Percentiles rank a stretch among this genome's conserved stretches.
These are phyloP conservation scores for Chiloscyllium punctatum DNA, from an alignment of 2,797 vertebrate genomes.

Conservation along the genomic window DNA sequence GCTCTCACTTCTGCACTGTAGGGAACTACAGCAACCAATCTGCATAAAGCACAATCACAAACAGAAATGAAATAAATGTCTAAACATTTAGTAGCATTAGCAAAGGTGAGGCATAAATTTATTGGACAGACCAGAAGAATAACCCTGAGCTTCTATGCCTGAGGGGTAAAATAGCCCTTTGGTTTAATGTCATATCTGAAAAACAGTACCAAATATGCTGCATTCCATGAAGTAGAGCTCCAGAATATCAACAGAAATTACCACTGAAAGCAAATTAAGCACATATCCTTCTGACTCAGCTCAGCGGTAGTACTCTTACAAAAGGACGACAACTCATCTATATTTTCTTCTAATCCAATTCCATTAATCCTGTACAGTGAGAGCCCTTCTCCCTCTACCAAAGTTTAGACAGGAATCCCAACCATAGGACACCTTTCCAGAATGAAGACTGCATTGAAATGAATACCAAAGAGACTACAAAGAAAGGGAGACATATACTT, in stretches of 20 bases:
- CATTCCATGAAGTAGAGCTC: background rate
- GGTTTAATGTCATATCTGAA: background rate
- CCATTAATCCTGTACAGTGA: no score
- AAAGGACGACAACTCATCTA: background rate
- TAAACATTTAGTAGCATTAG: background rate
- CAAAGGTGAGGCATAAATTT: background rate
- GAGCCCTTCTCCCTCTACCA: no score
- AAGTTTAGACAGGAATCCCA: background rate
- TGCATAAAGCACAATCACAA: background rate
- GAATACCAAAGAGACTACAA: background rate
- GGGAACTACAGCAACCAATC: background rate
- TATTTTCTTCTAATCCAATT: background rate
- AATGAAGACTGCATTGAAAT: background rate
- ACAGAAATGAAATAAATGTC: background rate
- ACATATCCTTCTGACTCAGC: background rate
- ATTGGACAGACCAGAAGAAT: background rate
- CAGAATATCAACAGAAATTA: background rate
- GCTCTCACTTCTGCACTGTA: background rate
- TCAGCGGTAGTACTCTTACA: background rate
- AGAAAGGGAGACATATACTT: background rate
- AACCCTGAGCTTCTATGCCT: background rate
- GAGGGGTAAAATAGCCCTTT: background rate
- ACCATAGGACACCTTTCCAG: background rate
- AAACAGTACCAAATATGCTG: background rate
- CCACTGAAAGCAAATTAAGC: background rate